Evolutionary conservation across 2,113 vertebrate species (phyloP).

Genomic region (Alces alces): DNA sequence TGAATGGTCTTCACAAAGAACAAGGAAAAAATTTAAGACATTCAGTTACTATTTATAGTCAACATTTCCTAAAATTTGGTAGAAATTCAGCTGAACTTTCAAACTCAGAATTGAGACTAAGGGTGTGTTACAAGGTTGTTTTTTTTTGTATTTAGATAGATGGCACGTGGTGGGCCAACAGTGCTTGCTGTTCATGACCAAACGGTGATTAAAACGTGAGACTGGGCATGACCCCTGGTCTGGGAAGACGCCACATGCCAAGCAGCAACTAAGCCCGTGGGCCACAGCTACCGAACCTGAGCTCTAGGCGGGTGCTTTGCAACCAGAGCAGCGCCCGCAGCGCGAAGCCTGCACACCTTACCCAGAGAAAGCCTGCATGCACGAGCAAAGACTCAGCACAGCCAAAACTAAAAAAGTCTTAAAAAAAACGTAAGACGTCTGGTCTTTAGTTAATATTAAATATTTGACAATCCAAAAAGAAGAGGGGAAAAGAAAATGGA

Average conservation of each 20-base stretch:
- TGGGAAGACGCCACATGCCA: not conserved
- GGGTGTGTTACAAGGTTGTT: not conserved
- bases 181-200: not conserved
- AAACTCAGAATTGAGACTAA: not conserved
- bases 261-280: not conserved
- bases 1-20: not conserved
- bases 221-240: not conserved
- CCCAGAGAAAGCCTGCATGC: not conserved
- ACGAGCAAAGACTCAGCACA: not conserved
- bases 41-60: not conserved
- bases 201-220: not conserved
- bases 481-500: not conserved
- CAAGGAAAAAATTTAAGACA: not conserved
- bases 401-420: not conserved
- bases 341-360: not conserved
- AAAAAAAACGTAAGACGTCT: not conserved
- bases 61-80: not conserved
- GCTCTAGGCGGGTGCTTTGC: not conserved
- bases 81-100: not conserved
- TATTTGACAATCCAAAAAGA: not conserved
- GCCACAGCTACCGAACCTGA: accelerated
- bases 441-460: not conserved
- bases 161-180: not conserved
- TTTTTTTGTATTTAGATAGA: no score
- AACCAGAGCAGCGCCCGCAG: not conserved